A percentile compares a stretch with the other conserved stretches of the same genome.
Conservation (phyloP, 2,113 vertebrate genomes). For the Chamaea fasciata region DNA sequence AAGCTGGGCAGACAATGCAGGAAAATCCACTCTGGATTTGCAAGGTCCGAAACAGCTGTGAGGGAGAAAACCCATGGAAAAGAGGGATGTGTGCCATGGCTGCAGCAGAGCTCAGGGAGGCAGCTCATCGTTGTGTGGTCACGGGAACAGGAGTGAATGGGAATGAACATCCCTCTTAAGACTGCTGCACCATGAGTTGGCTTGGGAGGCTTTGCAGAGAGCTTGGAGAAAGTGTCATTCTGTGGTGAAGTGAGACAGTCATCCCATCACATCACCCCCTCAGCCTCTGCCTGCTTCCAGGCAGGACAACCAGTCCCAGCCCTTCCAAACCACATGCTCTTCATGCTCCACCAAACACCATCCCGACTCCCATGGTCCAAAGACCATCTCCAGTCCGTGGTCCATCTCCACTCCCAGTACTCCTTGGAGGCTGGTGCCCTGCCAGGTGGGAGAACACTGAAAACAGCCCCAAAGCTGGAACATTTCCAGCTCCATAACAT, state of each 20-base stretch:
- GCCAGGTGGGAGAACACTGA: neutral
- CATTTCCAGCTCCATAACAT: neutral
- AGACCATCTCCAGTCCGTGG: neutral
- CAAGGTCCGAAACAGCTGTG: neutral
- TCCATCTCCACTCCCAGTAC: neutral
- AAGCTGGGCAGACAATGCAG: neutral
- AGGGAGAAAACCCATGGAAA: neutral
- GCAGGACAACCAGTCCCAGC: neutral
- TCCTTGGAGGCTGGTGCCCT: neutral
- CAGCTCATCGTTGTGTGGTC: neutral
- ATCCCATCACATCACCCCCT: neutral
- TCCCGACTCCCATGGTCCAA: neutral
- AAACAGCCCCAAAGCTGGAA: neutral
- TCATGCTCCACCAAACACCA: neutral
- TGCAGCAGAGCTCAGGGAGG: neutral
- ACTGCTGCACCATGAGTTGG: neutral
- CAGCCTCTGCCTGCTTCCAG: neutral
- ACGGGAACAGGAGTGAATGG: neutral
- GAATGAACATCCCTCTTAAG: neutral
- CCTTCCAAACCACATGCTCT: neutral
- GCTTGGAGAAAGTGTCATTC: neutral
- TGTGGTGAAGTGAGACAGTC: neutral
- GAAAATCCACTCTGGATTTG: neutral
- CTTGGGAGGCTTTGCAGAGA: neutral
- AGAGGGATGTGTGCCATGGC: neutral